Conservation (phyloP, 2,113 vertebrate genomes). For the Nerophis ophidion region DNA sequence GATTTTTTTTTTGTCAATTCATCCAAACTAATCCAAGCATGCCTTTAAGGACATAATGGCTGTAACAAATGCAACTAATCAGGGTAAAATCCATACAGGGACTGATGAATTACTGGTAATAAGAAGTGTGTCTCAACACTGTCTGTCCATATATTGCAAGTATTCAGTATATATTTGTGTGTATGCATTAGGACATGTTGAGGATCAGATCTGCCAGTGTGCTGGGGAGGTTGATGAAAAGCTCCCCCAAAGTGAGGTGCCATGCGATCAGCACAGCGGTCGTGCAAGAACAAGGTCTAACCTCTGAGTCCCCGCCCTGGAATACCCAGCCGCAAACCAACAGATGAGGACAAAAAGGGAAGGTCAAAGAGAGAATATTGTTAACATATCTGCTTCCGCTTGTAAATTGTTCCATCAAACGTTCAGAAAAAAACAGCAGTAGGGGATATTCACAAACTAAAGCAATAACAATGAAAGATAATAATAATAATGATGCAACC, state of each 20-base stretch:
- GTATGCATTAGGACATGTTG: constrained; percentile 1
- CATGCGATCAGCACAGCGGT: constrained; percentile 77
- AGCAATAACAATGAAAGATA: background rate
- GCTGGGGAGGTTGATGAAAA: constrained; percentile 76
- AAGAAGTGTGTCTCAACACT: background rate
- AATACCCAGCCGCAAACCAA: constrained; percentile 70
- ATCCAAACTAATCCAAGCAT: no score
- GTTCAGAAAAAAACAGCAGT: constrained; percentile 12
- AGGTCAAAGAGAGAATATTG: constrained; percentile 68
- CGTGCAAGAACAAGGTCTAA: constrained; percentile 79
- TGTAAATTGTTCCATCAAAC: constrained; percentile 14
- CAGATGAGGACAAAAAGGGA: constrained; percentile 63
- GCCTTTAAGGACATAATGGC: no score
- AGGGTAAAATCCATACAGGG: background rate
- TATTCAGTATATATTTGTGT: background rate
- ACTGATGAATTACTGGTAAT: background rate
- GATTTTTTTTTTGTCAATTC: background rate
- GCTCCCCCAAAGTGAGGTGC: constrained; percentile 69
- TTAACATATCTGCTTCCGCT: constrained; percentile 59
- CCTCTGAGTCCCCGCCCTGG: constrained; percentile 78
- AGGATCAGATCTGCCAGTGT: constrained; percentile 69
- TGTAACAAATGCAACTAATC: background rate
- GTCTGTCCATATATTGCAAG: background rate
- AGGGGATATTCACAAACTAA: background rate
- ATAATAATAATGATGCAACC: background rate